Evolutionary conservation across 2,113 vertebrate genomes (phyloP), one percentile per base, ranked within the genome.

Genomic region (Pteropus alecto): DNA sequence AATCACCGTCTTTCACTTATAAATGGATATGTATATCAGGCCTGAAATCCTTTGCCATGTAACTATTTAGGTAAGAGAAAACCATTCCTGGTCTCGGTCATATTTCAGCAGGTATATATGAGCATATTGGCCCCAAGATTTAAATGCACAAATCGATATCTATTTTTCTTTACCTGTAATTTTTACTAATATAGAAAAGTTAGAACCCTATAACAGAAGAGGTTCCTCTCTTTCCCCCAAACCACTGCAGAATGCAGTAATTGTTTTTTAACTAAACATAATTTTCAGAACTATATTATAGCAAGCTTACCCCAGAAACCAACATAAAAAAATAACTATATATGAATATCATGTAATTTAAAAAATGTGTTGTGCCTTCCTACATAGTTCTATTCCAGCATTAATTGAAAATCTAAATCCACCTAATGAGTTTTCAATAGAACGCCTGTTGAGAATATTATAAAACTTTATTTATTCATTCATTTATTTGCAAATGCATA

Each of bases 391-490:
- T 96, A 9, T 79, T 96, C 67, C 84, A 60, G 3, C 35, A 93
- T 73, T 96, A 97, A 96, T 87, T 95, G 91, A 95, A 98, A 56
- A 1, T 54, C 67, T 96, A 85, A 88, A 92, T 95, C 95, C 77
- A 95, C 46, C 46, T 93, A 82, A 94, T 95, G 87, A 77, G 13
- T 89, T 95, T 97, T 91, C 85, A 88, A 21, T 56, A 96, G 65
- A 93, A 97, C 12, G 89, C 48, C 33, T 91, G 18, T 14, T 38
- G 33, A 56, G 13, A 48, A 18, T 73, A 77, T 58, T 95, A 51
- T 78, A 92, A 82, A 91, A 41, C 24, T 78, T 54, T 78, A 95
- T 87, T 92, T 14, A n/a, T 14, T 87, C 84, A 60, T 86, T 77
- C 77, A 87, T 97, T 78, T 94, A 87, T 87, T 93, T 96, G 51